Percentiles rank a stretch among this genome's conserved stretches.
These are phyloP conservation scores for Oceanodroma leucorhoa DNA, from an alignment of 2,797 vertebrate genomes.

Conservation along the genomic window DNA sequence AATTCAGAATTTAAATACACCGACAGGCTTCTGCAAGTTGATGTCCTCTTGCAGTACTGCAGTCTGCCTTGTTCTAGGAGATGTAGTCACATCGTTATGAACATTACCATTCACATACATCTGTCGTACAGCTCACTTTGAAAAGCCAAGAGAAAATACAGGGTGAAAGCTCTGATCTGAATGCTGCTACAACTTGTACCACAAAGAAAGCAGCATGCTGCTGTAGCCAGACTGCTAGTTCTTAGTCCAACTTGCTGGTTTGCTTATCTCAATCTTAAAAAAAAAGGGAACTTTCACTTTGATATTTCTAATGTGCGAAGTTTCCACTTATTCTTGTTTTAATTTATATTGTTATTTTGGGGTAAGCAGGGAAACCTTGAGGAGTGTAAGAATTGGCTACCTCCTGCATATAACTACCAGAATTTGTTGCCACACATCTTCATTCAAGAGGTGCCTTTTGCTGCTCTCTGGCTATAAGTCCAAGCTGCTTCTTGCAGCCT, in stretches of 20 bases:
- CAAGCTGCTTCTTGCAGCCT: background rate
- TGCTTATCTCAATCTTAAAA: background rate
- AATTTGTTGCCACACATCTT: background rate
- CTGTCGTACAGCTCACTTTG: background rate
- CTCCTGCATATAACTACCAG: background rate
- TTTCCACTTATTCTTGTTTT: background rate
- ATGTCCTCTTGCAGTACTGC: background rate
- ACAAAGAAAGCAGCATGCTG: background rate
- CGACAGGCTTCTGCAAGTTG: fast-evolving
- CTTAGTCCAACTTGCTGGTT: background rate
- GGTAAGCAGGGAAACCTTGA: background rate
- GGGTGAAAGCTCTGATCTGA: background rate
- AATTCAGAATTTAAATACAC: background rate
- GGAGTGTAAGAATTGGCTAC: background rate
- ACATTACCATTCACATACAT: fast-evolving
- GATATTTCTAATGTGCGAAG: background rate
- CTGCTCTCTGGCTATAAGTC: background rate
- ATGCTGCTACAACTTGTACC: background rate
- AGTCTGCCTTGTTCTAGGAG: background rate
- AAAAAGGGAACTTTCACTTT: background rate
- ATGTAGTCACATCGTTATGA: fast-evolving
- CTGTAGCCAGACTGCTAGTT: background rate
- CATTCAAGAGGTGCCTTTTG: background rate
- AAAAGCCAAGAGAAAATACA: background rate
- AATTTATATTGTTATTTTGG: background rate